Evolutionary conservation across 1,140 invertebrate genomes (phyloP).

Genomic region (Adoxophyes honmai): DNA sequence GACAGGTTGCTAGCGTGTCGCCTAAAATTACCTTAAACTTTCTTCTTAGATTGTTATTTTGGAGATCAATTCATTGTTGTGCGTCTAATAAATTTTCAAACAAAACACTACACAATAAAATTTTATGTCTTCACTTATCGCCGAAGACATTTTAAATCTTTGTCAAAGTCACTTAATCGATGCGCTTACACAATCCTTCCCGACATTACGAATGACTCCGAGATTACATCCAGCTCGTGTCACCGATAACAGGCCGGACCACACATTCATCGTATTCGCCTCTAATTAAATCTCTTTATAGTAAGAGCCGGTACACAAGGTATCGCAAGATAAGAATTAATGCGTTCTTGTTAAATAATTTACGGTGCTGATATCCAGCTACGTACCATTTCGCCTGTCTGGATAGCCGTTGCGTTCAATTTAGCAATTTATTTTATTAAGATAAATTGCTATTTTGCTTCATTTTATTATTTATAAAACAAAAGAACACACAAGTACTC

Average conservation of each 20-base stretch:
- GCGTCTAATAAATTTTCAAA: too few relatives aligned
- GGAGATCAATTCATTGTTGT: too few relatives aligned
- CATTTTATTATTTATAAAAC: too few relatives aligned
- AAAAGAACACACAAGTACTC: too few relatives aligned
- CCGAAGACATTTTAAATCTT: slow-evolving; percentile 22
- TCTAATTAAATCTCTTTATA: slow-evolving; percentile 65
- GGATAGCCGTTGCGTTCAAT: slow-evolving; percentile 22
- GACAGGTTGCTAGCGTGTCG: too few relatives aligned
- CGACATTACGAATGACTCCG: slow-evolving; percentile 46
- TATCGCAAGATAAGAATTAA: slow-evolving; percentile 63
- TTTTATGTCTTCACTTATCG: not conserved
- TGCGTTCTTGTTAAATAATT: slow-evolving; percentile 62
- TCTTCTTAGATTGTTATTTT: too few relatives aligned
- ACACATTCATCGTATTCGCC: slow-evolving; percentile 55
- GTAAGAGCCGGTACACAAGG: slow-evolving; percentile 42
- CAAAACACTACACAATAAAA: not conserved
- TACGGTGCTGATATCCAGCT: slow-evolving; percentile 47
- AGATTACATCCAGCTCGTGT: slow-evolving; percentile 53
- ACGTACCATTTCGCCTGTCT: slow-evolving; percentile 32
- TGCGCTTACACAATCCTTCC: slow-evolving; percentile 27
- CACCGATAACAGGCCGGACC: slow-evolving; percentile 54
- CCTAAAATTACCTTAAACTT: too few relatives aligned
- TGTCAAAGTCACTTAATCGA: slow-evolving; percentile 32
- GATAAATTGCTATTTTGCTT: not conserved
- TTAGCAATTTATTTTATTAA: slow-evolving; percentile 19